These are phyloP conservation scores for Odobenus rosmarus DNA, from an alignment of 2,113 vertebrate species.

Conservation along the genomic window DNA sequence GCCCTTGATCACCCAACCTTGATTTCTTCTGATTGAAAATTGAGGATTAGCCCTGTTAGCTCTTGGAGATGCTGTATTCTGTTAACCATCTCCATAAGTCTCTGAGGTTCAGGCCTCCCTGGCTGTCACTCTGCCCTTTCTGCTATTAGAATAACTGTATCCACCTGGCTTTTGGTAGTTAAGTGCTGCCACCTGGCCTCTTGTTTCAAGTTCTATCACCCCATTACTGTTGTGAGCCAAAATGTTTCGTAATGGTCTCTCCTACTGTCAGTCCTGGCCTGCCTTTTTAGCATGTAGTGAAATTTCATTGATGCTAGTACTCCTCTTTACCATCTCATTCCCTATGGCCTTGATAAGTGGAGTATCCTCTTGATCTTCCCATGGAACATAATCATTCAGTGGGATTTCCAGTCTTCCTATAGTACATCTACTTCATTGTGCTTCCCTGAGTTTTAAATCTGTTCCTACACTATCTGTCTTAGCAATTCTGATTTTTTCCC, in stretches of 20 bases:
- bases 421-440: background rate
- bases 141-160: background rate
- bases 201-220: background rate
- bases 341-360: background rate
- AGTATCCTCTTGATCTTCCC: background rate
- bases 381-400: background rate
- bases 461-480: background rate
- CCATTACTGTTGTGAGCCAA: background rate
- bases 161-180: background rate
- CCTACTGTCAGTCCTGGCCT: background rate
- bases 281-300: background rate
- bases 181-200: background rate
- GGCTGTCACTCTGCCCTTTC: background rate
- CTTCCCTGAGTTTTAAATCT: background rate
- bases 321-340: background rate
- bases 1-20: background rate
- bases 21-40: conserved; percentile 2
- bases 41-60: background rate
- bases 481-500: background rate
- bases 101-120: background rate
- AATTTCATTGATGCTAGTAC: background rate
- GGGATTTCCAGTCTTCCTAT: background rate
- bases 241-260: background rate
- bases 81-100: background rate
- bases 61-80: background rate